Evolutionary conservation across 2,888 invertebrate genomes (phyloP), one percentile per base, ranked within the genome.

Genomic region (Philereme transversata): DNA sequence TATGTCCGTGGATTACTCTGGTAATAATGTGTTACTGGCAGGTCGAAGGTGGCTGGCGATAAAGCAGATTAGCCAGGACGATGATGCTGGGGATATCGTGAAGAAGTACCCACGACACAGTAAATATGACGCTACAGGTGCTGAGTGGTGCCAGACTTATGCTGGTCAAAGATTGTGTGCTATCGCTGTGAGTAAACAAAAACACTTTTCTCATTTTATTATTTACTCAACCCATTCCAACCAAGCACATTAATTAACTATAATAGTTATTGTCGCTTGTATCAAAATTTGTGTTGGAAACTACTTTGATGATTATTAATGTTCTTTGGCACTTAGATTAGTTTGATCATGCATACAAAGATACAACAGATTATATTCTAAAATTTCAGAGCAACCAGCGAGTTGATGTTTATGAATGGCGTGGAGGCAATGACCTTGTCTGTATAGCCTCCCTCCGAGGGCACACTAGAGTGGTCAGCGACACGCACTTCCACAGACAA

Each of bases 121-220:
- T 79, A 98, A 98, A 90, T 98, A 98, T 87, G 98, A 98, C 83
- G 97, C 98, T 0, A 96, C 97, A 4, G 96, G 97, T 9, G 97
- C 98, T 0, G 98, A 98, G 88, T 98, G 98, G 96, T 98, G 97
- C 81, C 97, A 97, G 53, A 96, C 96, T 45, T 92, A 94, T 56
- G 93, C 95, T 54, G 95, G 96, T 59, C 95, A 95, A 79, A 96
- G 97, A 76, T 92, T 96, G 38, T 97, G 97, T 87, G 97, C 97
- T 49, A 96, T 98, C 74, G 97, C 98, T 64, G 98, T 98, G 88
- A 75, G 78, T 79, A 67, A 60, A 67, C 51, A 46, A 51, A 45
- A 45, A 22, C 22, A 22, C 22, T 2, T 22, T 1, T 22, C 22
- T 22, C 22, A 2, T 22, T 22, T 22, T 2, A 1, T 22, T 22